A percentile compares a stretch with the other conserved stretches of the same genome.
phyloP scores from a whole-genome alignment of 1,140 invertebrate genomes.

The Calephelis virginiensis region DNA sequence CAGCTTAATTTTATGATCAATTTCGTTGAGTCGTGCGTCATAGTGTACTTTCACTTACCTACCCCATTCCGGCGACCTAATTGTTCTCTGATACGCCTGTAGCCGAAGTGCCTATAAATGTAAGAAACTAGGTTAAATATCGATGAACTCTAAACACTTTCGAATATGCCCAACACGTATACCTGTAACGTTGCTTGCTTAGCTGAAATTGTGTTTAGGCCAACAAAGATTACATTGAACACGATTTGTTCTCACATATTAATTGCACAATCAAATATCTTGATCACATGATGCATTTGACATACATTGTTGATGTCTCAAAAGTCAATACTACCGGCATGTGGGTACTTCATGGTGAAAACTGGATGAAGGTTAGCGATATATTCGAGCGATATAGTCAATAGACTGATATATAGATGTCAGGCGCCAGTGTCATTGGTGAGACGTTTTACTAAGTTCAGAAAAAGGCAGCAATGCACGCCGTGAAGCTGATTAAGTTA shows the following conservation, averaged over 20 bases:
- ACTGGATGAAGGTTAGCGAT: too few species aligned
- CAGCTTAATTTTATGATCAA: slow-evolving; percentile 37
- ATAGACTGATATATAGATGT: too few species aligned
- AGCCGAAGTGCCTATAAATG: slow-evolving; percentile 68
- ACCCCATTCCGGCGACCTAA: slow-evolving; percentile 67
- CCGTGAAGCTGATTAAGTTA: too few species aligned
- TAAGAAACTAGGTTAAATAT: slow-evolving; percentile 74
- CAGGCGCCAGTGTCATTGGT: too few species aligned
- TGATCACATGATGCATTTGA: background rate
- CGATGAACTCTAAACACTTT: slow-evolving; percentile 62
- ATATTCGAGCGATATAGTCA: too few species aligned
- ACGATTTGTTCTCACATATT: background rate
- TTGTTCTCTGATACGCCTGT: slow-evolving; percentile 64
- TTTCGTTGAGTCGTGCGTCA: slow-evolving; percentile 40
- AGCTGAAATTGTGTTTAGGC: slow-evolving; percentile 24
- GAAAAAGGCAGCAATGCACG: too few species aligned
- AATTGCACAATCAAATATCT: background rate
- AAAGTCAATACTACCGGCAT: too few species aligned
- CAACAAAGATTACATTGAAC: background rate
- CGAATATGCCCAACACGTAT: slow-evolving; percentile 38
- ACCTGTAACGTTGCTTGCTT: slow-evolving; percentile 45
- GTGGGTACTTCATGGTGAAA: too few species aligned
- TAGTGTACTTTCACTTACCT: slow-evolving; percentile 36
- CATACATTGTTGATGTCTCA: too few species aligned
- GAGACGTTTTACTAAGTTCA: too few species aligned